Percentiles rank a stretch among this genome's conserved stretches.
Conservation (phyloP, 2,888 invertebrate genomes). For the Idaea straminata region DNA sequence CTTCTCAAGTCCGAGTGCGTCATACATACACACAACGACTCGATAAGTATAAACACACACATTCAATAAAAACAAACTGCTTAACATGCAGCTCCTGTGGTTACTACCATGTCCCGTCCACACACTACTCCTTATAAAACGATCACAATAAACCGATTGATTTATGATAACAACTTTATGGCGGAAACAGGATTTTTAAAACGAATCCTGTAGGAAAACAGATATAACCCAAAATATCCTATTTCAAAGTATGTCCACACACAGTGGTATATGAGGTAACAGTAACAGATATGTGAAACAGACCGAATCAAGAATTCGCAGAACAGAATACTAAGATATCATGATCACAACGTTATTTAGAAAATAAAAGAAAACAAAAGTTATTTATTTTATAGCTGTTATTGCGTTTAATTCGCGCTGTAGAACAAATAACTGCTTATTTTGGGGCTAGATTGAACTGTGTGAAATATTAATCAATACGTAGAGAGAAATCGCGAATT, state of each 20-base stretch:
- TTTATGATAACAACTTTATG: constrained; percentile 12
- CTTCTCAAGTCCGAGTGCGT: constrained; percentile 61
- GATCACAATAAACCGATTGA: constrained; percentile 10
- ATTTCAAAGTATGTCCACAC: background rate
- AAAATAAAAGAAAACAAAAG: too few relatives aligned
- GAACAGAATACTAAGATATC: constrained; percentile 17
- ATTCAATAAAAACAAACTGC: constrained; percentile 46
- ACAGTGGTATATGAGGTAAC: constrained; percentile 2
- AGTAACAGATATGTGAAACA: constrained; percentile 21
- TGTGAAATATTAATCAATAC: constrained; percentile 24
- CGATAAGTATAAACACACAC: constrained; percentile 53
- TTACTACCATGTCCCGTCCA: constrained; percentile 35
- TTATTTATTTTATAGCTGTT: too few relatives aligned
- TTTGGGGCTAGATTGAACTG: background rate
- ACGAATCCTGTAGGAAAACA: constrained; percentile 5
- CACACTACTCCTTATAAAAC: constrained; percentile 29
- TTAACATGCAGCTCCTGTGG: constrained; percentile 56
- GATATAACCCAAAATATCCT: background rate
- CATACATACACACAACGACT: constrained; percentile 43
- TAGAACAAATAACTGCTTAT: background rate
- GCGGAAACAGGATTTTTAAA: background rate
- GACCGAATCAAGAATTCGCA: constrained; percentile 26
- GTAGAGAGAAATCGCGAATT: constrained; percentile 19
- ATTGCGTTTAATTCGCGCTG: too few relatives aligned
- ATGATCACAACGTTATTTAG: constrained; percentile 10